Evolutionary conservation across 37 sponge, comb jelly and placozoan genomes (phyloP).

Genomic region (Hexactinellida sp.): DNA sequence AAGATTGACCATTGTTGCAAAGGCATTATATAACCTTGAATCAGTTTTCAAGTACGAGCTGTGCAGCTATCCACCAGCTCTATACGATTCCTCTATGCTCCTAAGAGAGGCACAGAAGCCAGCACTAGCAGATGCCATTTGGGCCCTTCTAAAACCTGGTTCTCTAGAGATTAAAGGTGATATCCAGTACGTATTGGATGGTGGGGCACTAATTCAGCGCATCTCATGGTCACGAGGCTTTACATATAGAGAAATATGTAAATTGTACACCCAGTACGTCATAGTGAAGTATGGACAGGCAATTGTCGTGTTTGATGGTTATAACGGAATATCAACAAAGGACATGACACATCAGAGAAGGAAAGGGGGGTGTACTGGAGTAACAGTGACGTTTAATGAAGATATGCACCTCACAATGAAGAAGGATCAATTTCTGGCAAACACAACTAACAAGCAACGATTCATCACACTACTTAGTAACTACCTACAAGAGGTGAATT

Average conservation of each 20-base stretch:
- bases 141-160: neutral
- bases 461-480: no score
- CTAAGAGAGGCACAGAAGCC: constrained; percentile 27
- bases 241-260: constrained; percentile 23
- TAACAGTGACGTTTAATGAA: constrained; percentile 24
- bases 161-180: constrained; percentile 8
- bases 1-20: constrained; percentile 17
- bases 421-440: neutral
- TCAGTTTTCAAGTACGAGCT: constrained; percentile 22
- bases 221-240: constrained; percentile 18
- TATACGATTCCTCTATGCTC: constrained; percentile 20
- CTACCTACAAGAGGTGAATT: no score
- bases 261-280: constrained; percentile 17
- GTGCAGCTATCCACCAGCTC: constrained; percentile 29
- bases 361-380: constrained; percentile 14
- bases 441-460: neutral
- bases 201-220: constrained; percentile 16
- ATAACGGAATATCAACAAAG: constrained; percentile 27
- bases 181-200: constrained; percentile 21
- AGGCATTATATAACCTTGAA: neutral
- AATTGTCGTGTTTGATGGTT: constrained; percentile 36
- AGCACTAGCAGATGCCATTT: constrained; percentile 21
- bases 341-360: constrained; percentile 27
- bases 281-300: constrained; percentile 22
- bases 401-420: neutral